Percentiles rank a stretch among this genome's conserved stretches.
Conservation (phyloP, 1,140 invertebrate genomes). For the Aphaenogaster rudis region DNA sequence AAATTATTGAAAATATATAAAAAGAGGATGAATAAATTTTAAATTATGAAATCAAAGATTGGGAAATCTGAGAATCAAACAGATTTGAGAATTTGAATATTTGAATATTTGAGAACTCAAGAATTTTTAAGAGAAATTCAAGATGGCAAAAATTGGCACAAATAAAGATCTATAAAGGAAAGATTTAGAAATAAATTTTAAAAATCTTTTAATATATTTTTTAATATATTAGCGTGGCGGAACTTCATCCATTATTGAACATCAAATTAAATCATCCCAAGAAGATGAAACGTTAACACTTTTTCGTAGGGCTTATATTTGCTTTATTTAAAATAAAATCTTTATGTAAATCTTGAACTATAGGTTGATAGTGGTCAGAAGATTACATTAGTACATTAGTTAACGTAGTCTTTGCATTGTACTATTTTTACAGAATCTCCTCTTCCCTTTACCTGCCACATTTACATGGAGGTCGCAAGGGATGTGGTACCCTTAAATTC, state of each 20-base stretch:
- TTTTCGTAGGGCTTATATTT: neutral
- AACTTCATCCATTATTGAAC: neutral
- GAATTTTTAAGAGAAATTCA: neutral
- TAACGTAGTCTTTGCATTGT: slow-evolving; percentile 1
- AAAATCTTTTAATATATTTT: neutral
- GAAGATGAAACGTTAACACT: neutral
- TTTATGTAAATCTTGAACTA: neutral
- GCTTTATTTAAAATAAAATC: neutral
- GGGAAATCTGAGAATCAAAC: neutral
- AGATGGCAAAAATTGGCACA: neutral
- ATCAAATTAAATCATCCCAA: neutral
- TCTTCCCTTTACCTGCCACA: slow-evolving; percentile 5
- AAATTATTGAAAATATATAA: neutral
- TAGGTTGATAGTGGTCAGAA: neutral
- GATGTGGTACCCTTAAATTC: slow-evolving; percentile 49
- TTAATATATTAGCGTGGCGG: neutral
- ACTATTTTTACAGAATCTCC: neutral
- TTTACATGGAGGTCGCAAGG: slow-evolving; percentile 24
- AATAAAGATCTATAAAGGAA: neutral
- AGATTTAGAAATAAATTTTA: neutral
- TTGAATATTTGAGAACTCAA: neutral
- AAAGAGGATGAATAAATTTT: neutral
- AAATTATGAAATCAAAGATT: neutral
- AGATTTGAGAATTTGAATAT: neutral
- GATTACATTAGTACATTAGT: slow-evolving; percentile 16